These are phyloP conservation scores for Myodes glareolus DNA, from an alignment of 2,113 vertebrate species.

Conservation along the genomic window DNA sequence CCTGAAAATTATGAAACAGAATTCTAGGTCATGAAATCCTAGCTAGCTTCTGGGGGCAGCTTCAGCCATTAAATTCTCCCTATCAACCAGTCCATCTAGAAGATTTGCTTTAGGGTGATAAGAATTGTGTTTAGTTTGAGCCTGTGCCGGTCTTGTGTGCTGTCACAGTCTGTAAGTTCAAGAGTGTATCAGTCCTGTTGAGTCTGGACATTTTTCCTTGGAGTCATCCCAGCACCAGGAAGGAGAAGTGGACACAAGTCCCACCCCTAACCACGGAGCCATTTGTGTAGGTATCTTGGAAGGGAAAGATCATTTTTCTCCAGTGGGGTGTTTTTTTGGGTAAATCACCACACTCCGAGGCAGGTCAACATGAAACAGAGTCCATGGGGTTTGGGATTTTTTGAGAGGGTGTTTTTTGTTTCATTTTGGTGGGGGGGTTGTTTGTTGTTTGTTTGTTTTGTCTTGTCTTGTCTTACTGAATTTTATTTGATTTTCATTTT, in stretches of 20 bases:
- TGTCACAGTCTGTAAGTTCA: background rate
- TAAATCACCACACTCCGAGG: background rate
- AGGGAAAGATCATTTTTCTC: background rate
- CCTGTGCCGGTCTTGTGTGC: background rate
- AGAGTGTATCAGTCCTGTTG: background rate
- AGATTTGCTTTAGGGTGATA: slow-evolving; percentile 61
- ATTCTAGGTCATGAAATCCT: slow-evolving; percentile 60
- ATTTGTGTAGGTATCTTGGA: background rate
- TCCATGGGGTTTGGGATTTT: background rate
- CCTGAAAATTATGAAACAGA: slow-evolving; percentile 49
- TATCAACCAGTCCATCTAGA: slow-evolving; percentile 35
- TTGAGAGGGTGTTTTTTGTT: background rate
- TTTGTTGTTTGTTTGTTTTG: background rate
- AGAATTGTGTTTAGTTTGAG: background rate
- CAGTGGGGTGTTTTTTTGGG: background rate
- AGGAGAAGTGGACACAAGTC: background rate
- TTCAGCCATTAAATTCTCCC: slow-evolving; percentile 38
- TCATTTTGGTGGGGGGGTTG: background rate
- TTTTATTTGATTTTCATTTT: background rate
- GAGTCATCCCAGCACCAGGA: background rate
- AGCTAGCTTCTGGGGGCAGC: background rate
- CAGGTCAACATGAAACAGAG: background rate
- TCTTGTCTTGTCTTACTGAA: background rate
- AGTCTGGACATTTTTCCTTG: background rate
- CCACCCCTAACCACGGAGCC: background rate